These are phyloP conservation scores for Grus americana DNA, from an alignment of 2,113 vertebrate genomes.

Conservation along the genomic window DNA sequence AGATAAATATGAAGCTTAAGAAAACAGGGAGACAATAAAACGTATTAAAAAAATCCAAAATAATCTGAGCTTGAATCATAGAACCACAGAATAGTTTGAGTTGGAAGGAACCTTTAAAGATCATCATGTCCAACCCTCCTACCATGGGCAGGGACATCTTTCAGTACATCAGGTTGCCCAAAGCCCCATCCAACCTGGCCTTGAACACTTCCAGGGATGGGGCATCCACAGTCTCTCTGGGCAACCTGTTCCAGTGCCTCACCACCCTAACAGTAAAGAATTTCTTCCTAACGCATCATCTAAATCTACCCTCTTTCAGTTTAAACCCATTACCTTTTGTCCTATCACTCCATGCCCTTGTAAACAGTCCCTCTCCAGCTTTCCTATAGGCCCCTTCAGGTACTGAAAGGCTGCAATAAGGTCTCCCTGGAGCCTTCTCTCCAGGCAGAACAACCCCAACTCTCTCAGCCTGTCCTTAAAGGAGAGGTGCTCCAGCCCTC, in stretches of 20 bases:
- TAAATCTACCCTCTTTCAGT: not conserved
- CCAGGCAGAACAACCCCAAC: not conserved
- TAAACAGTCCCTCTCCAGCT: not conserved
- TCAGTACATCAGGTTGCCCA: not conserved
- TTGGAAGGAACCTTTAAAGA: not conserved
- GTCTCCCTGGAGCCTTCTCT: not conserved
- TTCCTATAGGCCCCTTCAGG: not conserved
- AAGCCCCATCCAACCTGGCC: not conserved
- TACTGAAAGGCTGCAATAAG: not conserved
- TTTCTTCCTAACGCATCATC: no score
- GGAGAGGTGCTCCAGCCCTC: not conserved
- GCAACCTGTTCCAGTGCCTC: no score
- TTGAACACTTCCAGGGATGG: not conserved
- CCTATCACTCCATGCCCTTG: not conserved
- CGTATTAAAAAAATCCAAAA: not conserved
- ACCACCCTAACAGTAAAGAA: no score
- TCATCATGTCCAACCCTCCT: rapidly evolving
- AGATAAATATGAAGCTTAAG: not conserved
- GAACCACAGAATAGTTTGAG: not conserved
- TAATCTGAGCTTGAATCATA: not conserved
- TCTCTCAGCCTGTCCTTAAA: not conserved
- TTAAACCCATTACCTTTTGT: not conserved
- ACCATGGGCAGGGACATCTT: not conserved
- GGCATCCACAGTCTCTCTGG: not conserved
- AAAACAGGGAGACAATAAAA: not conserved